Percentiles rank a stretch among this genome's conserved stretches.
These are phyloP conservation scores for Oligia fasciuncula DNA, from an alignment of 2,888 invertebrate species.

Conservation along the genomic window DNA sequence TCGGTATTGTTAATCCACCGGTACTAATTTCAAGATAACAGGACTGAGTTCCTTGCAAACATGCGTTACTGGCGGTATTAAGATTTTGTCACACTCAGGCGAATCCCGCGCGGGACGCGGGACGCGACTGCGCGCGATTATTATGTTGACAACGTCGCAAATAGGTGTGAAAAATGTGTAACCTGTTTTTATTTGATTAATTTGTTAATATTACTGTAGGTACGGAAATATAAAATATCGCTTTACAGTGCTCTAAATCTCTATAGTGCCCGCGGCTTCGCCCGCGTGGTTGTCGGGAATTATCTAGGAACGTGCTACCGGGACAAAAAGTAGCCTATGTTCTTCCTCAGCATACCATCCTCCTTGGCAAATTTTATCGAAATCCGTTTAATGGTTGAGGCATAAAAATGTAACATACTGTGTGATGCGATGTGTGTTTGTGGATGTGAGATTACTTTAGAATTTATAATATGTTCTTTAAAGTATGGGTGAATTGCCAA, in stretches of 20 bases:
- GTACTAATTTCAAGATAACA: conserved; percentile 82
- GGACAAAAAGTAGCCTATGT: background rate
- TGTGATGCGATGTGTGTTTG: too few species aligned
- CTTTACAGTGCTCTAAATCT: too few species aligned
- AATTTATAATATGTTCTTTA: too few species aligned
- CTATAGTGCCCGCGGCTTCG: background rate
- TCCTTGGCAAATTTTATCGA: background rate
- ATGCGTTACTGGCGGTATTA: conserved; percentile 71
- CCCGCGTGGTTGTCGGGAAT: background rate
- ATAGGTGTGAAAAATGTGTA: background rate
- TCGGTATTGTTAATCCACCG: conserved; percentile 67
- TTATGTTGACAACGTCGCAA: background rate
- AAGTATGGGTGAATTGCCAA: background rate
- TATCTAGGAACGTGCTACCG: too few species aligned
- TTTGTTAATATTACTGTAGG: background rate
- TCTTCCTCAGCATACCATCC: background rate
- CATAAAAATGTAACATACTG: too few species aligned
- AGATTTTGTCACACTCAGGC: background rate
- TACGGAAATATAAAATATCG: too few species aligned
- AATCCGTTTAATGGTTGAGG: background rate
- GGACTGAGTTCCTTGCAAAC: conserved; percentile 69
- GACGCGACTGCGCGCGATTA: background rate
- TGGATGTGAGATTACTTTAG: too few species aligned
- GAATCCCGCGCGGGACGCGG: background rate
- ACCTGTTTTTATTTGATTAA: background rate